Conservation (phyloP, 2,113 vertebrate genomes). For the Sciurus niger region DNA sequence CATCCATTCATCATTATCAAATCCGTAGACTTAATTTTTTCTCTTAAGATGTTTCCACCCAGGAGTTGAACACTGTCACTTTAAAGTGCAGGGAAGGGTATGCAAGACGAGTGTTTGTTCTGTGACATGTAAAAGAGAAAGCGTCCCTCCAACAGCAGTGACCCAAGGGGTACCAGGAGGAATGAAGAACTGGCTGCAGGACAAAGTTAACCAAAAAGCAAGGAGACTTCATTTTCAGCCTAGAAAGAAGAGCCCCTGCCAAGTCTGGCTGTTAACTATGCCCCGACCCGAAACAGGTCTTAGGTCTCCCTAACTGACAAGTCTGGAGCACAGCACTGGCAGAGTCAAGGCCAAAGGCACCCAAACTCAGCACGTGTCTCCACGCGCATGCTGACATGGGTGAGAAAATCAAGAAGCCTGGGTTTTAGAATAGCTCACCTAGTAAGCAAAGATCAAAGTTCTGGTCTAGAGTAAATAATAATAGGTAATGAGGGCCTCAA, state of each 20-base stretch:
- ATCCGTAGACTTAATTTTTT: not conserved
- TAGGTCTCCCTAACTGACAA: not conserved
- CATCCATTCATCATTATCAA: not conserved
- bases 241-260: not conserved
- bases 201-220: not conserved
- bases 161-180: not conserved
- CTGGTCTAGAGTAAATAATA: too few species aligned
- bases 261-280: not conserved
- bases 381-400: not conserved
- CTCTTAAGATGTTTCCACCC: not conserved
- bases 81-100: slow-evolving; percentile 11
- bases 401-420: too few species aligned
- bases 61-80: not conserved
- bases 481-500: too few species aligned
- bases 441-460: too few species aligned
- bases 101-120: not conserved
- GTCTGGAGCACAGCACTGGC: not conserved
- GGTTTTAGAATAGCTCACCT: too few species aligned
- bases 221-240: not conserved
- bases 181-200: not conserved
- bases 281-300: not conserved
- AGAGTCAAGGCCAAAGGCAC: not conserved
- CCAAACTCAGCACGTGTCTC: not conserved
- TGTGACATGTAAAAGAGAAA: not conserved
- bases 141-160: not conserved